Conservation (phyloP, 2,113 vertebrate species). For the Bubo scandiacus region DNA sequence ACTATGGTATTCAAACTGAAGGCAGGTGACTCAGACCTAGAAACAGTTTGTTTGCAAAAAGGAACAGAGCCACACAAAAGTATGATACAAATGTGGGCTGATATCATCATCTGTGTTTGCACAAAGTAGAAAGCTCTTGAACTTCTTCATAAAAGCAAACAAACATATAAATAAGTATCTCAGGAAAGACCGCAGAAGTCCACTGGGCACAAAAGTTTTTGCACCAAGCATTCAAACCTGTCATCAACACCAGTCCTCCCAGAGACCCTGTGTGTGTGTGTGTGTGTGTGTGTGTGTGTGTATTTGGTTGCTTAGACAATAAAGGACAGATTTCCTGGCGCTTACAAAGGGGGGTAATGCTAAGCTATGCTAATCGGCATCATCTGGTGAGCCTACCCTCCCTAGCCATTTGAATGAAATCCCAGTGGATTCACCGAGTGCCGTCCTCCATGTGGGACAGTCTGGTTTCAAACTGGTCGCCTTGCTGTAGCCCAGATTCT, state of each 20-base stretch:
- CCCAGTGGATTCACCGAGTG: neutral
- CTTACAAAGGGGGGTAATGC: neutral
- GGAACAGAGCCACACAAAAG: neutral
- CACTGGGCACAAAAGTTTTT: neutral
- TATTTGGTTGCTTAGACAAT: slow-evolving; percentile 44
- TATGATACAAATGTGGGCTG: neutral
- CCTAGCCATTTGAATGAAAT: neutral
- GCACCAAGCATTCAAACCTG: neutral
- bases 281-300: neutral
- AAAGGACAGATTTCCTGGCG: slow-evolving; percentile 43
- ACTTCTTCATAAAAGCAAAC: neutral
- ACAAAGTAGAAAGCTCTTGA: neutral
- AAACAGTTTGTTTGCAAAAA: slow-evolving; percentile 2
- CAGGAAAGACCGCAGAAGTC: neutral
- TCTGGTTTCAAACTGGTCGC: neutral
- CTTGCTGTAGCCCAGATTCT: slow-evolving; percentile 8
- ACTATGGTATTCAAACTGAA: neutral
- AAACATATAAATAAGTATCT: neutral
- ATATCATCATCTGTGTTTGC: neutral
- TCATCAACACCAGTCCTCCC: neutral
- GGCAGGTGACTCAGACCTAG: neutral
- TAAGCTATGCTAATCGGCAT: slow-evolving; percentile 60
- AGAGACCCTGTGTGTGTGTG: neutral
- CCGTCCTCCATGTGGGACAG: neutral
- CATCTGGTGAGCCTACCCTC: slow-evolving; percentile 41